A percentile compares a stretch with the other conserved stretches of the same genome.
These are phyloP conservation scores for Notolabrus celidotus DNA, from an alignment of 2,797 vertebrate genomes.

Conservation along the genomic window DNA sequence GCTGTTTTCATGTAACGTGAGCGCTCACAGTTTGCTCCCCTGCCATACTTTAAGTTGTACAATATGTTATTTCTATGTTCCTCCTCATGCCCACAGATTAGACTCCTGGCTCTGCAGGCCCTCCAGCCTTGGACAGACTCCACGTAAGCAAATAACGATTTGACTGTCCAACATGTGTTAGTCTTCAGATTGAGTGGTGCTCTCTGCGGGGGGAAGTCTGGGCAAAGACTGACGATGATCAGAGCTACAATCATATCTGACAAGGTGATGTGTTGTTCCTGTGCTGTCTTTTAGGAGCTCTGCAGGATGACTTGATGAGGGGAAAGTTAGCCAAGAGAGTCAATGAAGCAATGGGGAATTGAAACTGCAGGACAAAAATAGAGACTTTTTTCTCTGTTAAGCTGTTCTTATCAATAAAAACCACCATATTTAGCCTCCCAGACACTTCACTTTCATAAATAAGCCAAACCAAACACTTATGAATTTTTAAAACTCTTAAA, in stretches of 20 bases:
- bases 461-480: conserved; percentile 72
- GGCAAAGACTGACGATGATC: conserved; percentile 75
- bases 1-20: conserved; percentile 83
- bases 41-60: conserved; percentile 78
- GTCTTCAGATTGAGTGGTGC: conserved; percentile 80
- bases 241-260: conserved; percentile 79
- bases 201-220: conserved; percentile 75
- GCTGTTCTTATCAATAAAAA: conserved; percentile 58
- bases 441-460: conserved; percentile 68
- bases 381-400: conserved; percentile 21
- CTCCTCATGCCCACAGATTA: conserved; percentile 80
- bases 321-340: conserved; percentile 63
- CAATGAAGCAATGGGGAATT: conserved; percentile 43
- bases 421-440: conserved; percentile 49
- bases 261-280: conserved; percentile 81
- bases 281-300: conserved; percentile 66
- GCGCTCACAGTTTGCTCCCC: conserved; percentile 77
- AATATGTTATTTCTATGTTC: conserved; percentile 81
- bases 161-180: conserved; percentile 81
- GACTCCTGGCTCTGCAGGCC: conserved; percentile 73
- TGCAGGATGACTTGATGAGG: conserved; percentile 69
- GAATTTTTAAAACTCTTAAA: conserved; percentile 72
- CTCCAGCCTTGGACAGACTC: conserved; percentile 74
- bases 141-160: conserved; percentile 76
- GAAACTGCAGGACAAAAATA: conserved; percentile 38